Base-by-base conservation (phyloP, 2,797 vertebrate genomes). In the Sandelia bainsii region DNA sequence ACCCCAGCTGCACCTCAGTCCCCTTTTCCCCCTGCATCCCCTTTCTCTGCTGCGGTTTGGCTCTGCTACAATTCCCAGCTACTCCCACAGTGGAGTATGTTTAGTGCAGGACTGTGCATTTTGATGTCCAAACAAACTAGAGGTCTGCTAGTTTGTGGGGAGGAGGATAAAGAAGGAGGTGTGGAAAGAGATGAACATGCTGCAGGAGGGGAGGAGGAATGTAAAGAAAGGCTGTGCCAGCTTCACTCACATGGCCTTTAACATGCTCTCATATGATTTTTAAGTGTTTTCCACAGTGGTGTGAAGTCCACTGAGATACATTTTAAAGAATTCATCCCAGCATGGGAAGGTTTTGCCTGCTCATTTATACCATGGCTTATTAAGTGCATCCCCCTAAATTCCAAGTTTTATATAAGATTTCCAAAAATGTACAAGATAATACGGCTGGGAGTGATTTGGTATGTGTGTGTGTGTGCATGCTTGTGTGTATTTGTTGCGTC, bases 371-470 rank as follows among this genome's bases (percentile, higher is more conserved):
- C 37, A 76, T 62, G 73, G 60, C 67, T 75, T 77, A 65, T 64
- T 77, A 39, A 67, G 69, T 69, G 52, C 56, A 73, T 86, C 79
- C 63, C 61, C 68, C 72, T 57, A 72, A 73, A 86, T 86, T 84
- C 74, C 77, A 79, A 29, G 59, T 85, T 87, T 87, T 90, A 77
- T 82, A 23, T 69, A 71, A 74, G 6, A 42, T 69, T 77, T 72
- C 77, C 77, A 87, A 82, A 77, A 77, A 57, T 91, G 81, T 86
- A 89, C 88, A 84, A 89, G 89, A 91, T 87, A 78, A 88, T 66
- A 83, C 67, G 61, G 48, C 87, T 81, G 83, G 80, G 66, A 89
- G 80, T 69, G 37, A 79, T 89, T 81, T 86, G 50, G 69, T 62
- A 8, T 80, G 66, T 75, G 61, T 81, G 73, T 65, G 69, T 63